phyloP scores from a whole-genome alignment of 2,113 vertebrate genomes.

The Sinocyclocheilus maitianheensis region DNA sequence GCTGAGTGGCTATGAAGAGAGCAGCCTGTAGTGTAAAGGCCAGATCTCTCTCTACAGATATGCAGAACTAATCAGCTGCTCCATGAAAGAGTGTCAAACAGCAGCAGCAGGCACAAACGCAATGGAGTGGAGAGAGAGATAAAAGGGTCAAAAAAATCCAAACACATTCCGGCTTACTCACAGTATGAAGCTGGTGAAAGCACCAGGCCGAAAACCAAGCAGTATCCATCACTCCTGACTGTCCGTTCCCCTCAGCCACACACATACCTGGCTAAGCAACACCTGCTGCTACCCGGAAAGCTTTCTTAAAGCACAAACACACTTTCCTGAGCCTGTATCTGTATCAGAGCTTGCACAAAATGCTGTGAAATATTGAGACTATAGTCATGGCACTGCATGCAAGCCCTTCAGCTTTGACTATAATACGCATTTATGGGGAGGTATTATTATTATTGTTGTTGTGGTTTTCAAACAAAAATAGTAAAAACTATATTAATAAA shows the following conservation, averaged over 20 bases:
- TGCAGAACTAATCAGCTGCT: conserved; percentile 43
- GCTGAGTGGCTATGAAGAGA: neutral
- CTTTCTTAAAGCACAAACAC: neutral
- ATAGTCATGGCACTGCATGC: neutral
- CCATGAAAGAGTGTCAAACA: conserved; percentile 28
- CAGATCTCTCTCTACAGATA: conserved; percentile 14
- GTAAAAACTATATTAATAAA: too few relatives aligned
- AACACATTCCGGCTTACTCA: conserved; percentile 8
- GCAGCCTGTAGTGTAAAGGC: conserved; percentile 22
- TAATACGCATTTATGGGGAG: neutral
- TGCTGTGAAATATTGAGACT: neutral
- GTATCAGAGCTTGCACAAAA: neutral
- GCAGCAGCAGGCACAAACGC: conserved; percentile 28
- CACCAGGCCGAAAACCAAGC: conserved; percentile 28
- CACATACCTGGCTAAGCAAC: conserved; percentile 38
- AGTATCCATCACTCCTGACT: conserved; percentile 44
- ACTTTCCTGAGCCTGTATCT: too few relatives aligned
- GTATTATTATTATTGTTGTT: too few relatives aligned
- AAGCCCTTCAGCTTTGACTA: neutral
- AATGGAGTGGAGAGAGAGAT: conserved; percentile 18
- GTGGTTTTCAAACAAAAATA: too few relatives aligned
- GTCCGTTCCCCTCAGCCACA: conserved; percentile 22
- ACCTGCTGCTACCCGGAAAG: conserved; percentile 26
- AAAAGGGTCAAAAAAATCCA: conserved; percentile 9
- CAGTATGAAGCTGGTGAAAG: conserved; percentile 11